Conservation (phyloP, 2,797 vertebrate species). For the Lagorchestes hirsutus region DNA sequence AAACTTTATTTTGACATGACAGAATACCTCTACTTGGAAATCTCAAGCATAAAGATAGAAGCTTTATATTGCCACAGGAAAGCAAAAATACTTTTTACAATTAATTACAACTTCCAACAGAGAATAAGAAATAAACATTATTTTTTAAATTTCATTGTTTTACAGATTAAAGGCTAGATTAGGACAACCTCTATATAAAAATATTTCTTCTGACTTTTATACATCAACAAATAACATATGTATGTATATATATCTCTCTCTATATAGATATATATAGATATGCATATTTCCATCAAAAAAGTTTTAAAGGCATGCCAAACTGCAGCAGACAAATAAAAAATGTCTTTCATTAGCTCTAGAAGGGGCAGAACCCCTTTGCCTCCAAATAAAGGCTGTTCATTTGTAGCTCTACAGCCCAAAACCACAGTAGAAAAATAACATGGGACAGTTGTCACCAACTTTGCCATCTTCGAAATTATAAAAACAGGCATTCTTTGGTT, state of each 20-base stretch:
- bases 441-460: slow-evolving; percentile 23
- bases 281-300: slow-evolving; percentile 51
- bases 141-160: slow-evolving; percentile 64
- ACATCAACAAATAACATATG: slow-evolving; percentile 38
- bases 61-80: slow-evolving; percentile 39
- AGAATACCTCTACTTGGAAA: slow-evolving; percentile 40
- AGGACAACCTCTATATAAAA: slow-evolving; percentile 73
- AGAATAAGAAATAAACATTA: slow-evolving; percentile 60
- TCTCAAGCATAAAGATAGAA: slow-evolving; percentile 43
- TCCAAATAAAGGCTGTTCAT: background rate
- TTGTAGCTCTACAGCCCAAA: background rate
- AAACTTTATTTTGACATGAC: slow-evolving; percentile 57
- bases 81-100: slow-evolving; percentile 62
- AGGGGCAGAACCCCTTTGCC: slow-evolving; percentile 49
- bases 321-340: slow-evolving; percentile 56
- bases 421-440: slow-evolving; percentile 34
- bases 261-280: background rate
- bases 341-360: slow-evolving; percentile 40
- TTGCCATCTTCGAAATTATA: slow-evolving; percentile 55
- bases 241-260: background rate
- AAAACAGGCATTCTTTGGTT: slow-evolving; percentile 34
- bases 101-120: slow-evolving; percentile 79
- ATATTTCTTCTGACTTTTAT: slow-evolving; percentile 60
- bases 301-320: slow-evolving; percentile 61
- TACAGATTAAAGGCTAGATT: slow-evolving; percentile 66